Conservation (phyloP, 1,140 invertebrate species). For the Eufriesea mexicana region DNA sequence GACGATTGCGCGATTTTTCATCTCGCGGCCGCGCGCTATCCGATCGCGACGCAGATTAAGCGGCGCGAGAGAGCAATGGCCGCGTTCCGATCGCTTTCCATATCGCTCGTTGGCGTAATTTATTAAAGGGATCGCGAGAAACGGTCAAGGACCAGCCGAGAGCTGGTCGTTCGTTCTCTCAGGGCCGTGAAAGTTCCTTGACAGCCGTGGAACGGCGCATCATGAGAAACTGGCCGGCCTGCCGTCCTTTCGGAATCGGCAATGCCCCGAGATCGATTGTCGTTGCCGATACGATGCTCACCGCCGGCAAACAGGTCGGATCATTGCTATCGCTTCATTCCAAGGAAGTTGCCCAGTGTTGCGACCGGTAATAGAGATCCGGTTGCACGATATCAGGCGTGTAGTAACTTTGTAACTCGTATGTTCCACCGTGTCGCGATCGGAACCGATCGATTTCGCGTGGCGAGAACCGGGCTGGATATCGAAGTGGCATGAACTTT, state of each 20-base stretch:
- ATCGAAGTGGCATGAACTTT: background rate
- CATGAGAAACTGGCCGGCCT: slow-evolving; percentile 56
- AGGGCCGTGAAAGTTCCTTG: slow-evolving; percentile 67
- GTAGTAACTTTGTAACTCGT: slow-evolving; percentile 30
- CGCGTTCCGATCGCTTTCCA: slow-evolving; percentile 34
- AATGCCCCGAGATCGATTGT: slow-evolving; percentile 44
- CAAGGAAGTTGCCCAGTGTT: slow-evolving; percentile 21
- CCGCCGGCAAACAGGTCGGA: slow-evolving; percentile 13
- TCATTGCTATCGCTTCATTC: slow-evolving; percentile 16
- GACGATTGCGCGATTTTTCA: slow-evolving; percentile 32
- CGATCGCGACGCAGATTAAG: slow-evolving; percentile 28
- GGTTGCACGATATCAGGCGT: slow-evolving; percentile 16
- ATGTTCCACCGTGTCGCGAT: slow-evolving; percentile 38
- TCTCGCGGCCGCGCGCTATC: background rate
- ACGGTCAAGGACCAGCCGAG: slow-evolving; percentile 62
- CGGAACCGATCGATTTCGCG: slow-evolving; percentile 33
- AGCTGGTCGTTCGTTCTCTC: slow-evolving; percentile 40
- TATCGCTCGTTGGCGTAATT: slow-evolving; percentile 40
- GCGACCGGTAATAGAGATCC: slow-evolving; percentile 51
- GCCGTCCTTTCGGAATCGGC: slow-evolving; percentile 28
- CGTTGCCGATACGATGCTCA: slow-evolving; percentile 47
- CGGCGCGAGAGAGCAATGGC: slow-evolving; percentile 7
- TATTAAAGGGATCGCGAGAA: slow-evolving; percentile 64
- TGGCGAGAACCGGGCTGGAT: background rate
- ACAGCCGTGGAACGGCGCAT: slow-evolving; percentile 53